phyloP scores from a whole-genome alignment of 2,888 invertebrate species.

The Athetis lepigone region DNA sequence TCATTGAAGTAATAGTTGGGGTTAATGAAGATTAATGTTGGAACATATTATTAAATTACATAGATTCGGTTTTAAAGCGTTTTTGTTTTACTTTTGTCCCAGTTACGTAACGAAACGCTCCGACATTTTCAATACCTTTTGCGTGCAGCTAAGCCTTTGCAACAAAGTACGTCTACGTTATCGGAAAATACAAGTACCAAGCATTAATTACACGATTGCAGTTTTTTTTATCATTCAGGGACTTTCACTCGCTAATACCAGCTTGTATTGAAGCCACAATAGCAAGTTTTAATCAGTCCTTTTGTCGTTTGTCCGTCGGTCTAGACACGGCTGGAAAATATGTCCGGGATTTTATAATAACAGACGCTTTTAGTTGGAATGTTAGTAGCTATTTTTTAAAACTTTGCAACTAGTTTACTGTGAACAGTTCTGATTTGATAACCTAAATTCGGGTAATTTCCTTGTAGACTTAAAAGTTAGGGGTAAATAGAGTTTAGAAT shows the following conservation, averaged over 20 bases:
- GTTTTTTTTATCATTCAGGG: constrained; percentile 64
- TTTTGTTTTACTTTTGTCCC: neutral
- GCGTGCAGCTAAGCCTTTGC: constrained; percentile 40
- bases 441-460: neutral
- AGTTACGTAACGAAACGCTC: constrained; percentile 1
- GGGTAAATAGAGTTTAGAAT: constrained; percentile 22
- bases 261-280: constrained; percentile 77
- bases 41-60: constrained; percentile 6
- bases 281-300: constrained; percentile 87
- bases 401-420: neutral
- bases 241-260: constrained; percentile 63
- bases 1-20: constrained; percentile 22
- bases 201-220: constrained; percentile 59
- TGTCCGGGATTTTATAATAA: constrained; percentile 76
- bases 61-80: neutral
- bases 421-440: constrained; percentile 1
- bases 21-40: constrained; percentile 13
- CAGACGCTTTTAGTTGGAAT: constrained; percentile 65
- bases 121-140: constrained; percentile 37
- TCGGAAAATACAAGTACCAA: constrained; percentile 42
- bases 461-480: neutral
- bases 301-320: constrained; percentile 84
- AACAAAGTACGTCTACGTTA: constrained; percentile 37
- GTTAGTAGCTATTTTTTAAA: constrained; percentile 23
- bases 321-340: constrained; percentile 82